Conservation (phyloP, 2,888 invertebrate species). For the Polymixis lichenea region DNA sequence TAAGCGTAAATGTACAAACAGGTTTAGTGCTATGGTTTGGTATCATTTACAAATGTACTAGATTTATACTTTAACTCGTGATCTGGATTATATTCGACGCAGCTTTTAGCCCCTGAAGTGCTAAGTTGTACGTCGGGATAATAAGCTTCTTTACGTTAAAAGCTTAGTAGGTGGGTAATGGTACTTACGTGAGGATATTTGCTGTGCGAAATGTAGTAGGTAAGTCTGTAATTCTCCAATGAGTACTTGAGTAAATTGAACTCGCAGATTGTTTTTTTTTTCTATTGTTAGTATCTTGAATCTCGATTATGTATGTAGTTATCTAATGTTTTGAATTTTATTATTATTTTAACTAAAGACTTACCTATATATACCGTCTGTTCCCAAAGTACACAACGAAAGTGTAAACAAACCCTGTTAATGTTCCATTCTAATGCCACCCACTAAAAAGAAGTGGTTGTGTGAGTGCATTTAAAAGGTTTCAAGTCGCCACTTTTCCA, state of each 20-base stretch:
- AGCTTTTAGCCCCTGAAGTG: constrained; percentile 42
- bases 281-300: not conserved
- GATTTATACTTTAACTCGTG: constrained; percentile 20
- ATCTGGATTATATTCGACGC: constrained; percentile 34
- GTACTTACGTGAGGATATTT: constrained; percentile 35
- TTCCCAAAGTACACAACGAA: not conserved
- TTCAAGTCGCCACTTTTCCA: not conserved
- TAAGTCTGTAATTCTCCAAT: constrained; percentile 38
- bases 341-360: not conserved
- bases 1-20: not conserved
- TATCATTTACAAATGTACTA: constrained; percentile 31
- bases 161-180: constrained; percentile 34
- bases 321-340: not conserved
- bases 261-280: constrained; percentile 14
- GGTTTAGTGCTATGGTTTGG: not conserved
- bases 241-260: constrained; percentile 45
- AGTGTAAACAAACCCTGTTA: not conserved
- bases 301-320: not conserved
- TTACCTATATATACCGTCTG: not conserved
- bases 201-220: constrained; percentile 35
- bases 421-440: not conserved
- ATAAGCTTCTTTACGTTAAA: constrained; percentile 46
- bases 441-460: not conserved
- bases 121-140: constrained; percentile 41
- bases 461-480: not conserved